Evolutionary conservation across 1,140 invertebrate genomes (phyloP).

Genomic region (Bombus fervidus): DNA sequence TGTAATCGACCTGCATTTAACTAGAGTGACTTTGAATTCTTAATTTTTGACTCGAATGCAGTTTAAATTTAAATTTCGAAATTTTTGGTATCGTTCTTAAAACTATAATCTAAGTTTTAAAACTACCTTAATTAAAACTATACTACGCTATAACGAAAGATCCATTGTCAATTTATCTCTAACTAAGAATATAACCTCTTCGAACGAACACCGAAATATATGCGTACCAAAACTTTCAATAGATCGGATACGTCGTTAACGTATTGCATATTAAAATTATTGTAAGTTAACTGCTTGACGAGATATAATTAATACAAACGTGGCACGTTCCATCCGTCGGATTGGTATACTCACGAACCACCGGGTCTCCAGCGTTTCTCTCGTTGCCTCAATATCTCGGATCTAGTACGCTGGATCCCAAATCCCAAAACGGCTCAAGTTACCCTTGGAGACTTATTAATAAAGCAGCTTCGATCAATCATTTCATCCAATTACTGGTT

Average conservation of each 20-base stretch:
- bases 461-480: slow-evolving; percentile 49
- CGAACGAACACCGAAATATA: not conserved
- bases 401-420: slow-evolving; percentile 22
- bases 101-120: too few species aligned
- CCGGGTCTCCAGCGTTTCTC: not conserved
- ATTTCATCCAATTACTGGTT: slow-evolving; percentile 52
- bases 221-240: not conserved
- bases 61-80: not conserved
- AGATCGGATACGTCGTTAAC: not conserved
- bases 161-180: not conserved
- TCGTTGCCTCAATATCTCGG: not conserved
- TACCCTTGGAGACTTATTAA: slow-evolving; percentile 56
- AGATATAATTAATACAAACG: not conserved
- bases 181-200: not conserved
- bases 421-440: slow-evolving; percentile 56
- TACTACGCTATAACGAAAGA: not conserved
- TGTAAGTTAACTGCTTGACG: not conserved
- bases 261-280: not conserved
- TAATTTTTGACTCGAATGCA: not conserved
- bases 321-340: slow-evolving; percentile 43
- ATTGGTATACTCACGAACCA: not conserved
- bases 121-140: too few species aligned
- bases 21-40: not conserved
- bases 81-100: not conserved
- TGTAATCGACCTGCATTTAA: too few species aligned